Percentiles rank a stretch among this genome's conserved stretches.
phyloP scores from a whole-genome alignment of 1,140 invertebrate species.

The Diorhabda sublineata region DNA sequence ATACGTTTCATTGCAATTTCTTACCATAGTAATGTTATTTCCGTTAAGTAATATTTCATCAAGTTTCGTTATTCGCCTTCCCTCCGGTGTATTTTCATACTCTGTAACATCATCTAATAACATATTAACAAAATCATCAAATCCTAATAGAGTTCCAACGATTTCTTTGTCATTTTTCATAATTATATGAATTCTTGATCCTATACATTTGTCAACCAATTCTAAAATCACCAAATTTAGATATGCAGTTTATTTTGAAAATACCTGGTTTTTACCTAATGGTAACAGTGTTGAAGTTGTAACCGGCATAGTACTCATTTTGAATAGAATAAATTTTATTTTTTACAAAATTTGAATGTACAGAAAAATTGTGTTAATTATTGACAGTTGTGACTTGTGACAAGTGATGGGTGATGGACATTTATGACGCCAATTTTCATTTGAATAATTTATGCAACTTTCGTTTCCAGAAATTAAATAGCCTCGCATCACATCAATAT shows the following conservation, averaged over 20 bases:
- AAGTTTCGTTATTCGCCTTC: slow-evolving; percentile 91
- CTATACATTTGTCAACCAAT: slow-evolving; percentile 99
- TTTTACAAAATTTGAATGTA: neutral
- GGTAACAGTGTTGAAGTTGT: slow-evolving; percentile 43
- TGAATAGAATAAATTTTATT: slow-evolving; percentile 10
- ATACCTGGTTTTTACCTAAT: slow-evolving; percentile 33
- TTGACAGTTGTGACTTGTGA: too few species aligned
- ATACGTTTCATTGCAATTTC: neutral
- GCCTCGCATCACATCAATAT: too few species aligned
- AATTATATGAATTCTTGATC: slow-evolving; percentile 97
- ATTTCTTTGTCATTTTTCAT: slow-evolving; percentile 99
- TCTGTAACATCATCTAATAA: slow-evolving; percentile 89
- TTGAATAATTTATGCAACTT: too few species aligned
- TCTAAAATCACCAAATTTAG: slow-evolving; percentile 56
- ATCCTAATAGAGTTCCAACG: slow-evolving; percentile 94
- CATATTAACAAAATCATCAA: slow-evolving; percentile 99
- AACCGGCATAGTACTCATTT: slow-evolving; percentile 42
- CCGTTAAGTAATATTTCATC: slow-evolving; percentile 98
- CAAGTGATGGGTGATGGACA: too few species aligned
- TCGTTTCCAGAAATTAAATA: too few species aligned
- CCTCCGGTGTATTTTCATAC: slow-evolving; percentile 95
- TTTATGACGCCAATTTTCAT: too few species aligned
- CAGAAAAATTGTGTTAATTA: slow-evolving; percentile 3
- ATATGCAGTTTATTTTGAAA: slow-evolving; percentile 14
- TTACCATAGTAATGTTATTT: slow-evolving; percentile 98